Evolutionary conservation across 2,888 invertebrate genomes (phyloP).

Genomic region (Emesis furor): DNA sequence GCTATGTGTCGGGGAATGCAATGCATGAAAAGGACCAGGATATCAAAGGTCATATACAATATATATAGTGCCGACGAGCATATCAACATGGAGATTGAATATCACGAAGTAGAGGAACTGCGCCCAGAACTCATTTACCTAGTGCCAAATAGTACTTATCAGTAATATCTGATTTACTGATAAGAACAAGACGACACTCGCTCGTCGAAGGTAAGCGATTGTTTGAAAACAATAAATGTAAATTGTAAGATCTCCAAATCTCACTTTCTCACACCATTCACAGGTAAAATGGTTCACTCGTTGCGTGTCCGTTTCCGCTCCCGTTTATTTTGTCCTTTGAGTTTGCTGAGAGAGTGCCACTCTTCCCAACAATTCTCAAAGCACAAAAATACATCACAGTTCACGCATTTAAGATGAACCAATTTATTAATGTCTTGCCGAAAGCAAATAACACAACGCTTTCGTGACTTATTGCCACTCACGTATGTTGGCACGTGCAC

Average conservation of each 20-base stretch:
- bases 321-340: slow-evolving; percentile 1
- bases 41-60: not conserved
- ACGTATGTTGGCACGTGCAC: not conserved
- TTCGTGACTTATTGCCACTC: not conserved
- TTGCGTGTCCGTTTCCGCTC: not conserved
- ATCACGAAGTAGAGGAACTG: not conserved
- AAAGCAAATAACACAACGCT: slow-evolving; percentile 3
- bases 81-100: slow-evolving; percentile 1
- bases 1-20: not conserved
- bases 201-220: not conserved
- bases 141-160: not conserved
- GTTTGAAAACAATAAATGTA: slow-evolving; percentile 27
- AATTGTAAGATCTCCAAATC: slow-evolving; percentile 5
- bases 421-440: not conserved
- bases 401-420: slow-evolving; percentile 10
- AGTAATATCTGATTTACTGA: slow-evolving; percentile 20
- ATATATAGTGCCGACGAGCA: not conserved
- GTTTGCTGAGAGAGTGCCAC: not conserved
- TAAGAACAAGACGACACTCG: not conserved
- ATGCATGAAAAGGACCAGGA: not conserved
- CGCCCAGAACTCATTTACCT: no score
- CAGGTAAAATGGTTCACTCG: no score
- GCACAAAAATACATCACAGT: slow-evolving; percentile 7
- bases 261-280: not conserved
- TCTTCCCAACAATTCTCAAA: slow-evolving; percentile 16